Evolutionary conservation across 1,140 invertebrate genomes (phyloP), one percentile per base, ranked within the genome.

Genomic region (Drosophila kohkoa): DNA sequence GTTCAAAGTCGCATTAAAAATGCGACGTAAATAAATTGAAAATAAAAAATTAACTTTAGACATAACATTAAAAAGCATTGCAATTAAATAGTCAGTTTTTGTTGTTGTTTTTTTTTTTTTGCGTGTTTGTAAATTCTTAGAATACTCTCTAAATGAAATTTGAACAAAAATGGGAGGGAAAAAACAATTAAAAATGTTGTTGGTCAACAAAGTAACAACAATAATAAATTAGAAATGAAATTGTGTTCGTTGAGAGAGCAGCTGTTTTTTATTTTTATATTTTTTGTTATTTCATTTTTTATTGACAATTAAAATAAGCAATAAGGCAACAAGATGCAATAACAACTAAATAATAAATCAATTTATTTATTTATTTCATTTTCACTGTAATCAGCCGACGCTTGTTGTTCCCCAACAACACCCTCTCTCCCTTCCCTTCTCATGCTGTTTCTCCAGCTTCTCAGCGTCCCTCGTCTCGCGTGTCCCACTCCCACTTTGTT

Each of bases 291-390:
- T 35, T 52, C 30, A 52, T 43, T 51, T 45, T 60, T 75, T 76
- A 72, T 76, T 76, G 69, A 55, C 68, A 72, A 76, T 72, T 72
- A 52, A 66, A 60, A 59, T 28, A 20, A 62, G 45, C 51, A 62
- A 63, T 54, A 75, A 25, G 20, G 20, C 20, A 25, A 75, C 63
- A 71, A 59, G 16, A 62, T 30, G 30, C 58, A 38, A 71, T 41
- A 59, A 63, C 51, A 52, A 63, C 49, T 49, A 57, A 68, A 70
- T 55, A 83, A 81, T 71, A 86, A 86, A 81, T 83, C 57, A 75
- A 74, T 75, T 75, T 70, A 85, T 78, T 67, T 83, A 83, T 83
- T 80, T 83, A 80, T 77, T 83, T 80, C 59, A 85, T 85, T 83
- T 83, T 85, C 62, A 43, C 69, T 66, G 68, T 74, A 74, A 74